These are phyloP conservation scores for Microchirus variegatus DNA, from an alignment of 2,797 vertebrate species.

Conservation along the genomic window DNA sequence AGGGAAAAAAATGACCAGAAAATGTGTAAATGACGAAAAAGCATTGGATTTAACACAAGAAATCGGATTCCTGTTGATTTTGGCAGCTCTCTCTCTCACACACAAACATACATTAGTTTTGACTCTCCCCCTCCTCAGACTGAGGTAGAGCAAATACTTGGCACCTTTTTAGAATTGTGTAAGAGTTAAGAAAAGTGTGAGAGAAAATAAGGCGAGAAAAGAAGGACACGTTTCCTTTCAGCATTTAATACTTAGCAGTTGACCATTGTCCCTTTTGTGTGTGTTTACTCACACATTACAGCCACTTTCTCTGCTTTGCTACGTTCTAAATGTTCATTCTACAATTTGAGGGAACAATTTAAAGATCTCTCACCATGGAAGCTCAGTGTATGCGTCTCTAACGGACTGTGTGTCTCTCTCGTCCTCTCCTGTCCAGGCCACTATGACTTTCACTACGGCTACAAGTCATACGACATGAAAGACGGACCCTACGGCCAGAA, in stretches of 20 bases:
- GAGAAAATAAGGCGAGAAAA: background rate
- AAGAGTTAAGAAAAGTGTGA: background rate
- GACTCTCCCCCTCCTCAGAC: background rate
- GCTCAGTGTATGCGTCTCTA: too few species aligned
- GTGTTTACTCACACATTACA: too few species aligned
- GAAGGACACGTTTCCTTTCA: too few species aligned
- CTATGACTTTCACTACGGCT: conserved; percentile 93
- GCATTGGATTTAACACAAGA: conserved; percentile 25
- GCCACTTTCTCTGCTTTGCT: too few species aligned
- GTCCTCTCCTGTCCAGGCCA: conserved; percentile 81
- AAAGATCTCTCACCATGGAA: too few species aligned
- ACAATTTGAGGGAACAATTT: too few species aligned
- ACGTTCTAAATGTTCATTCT: too few species aligned
- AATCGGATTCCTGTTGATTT: conserved; percentile 49
- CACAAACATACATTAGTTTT: too few species aligned
- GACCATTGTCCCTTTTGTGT: too few species aligned
- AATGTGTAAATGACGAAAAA: conserved; percentile 15
- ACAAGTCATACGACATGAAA: conserved; percentile 89
- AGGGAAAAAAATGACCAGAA: too few species aligned
- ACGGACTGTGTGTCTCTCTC: too few species aligned
- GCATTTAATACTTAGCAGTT: too few species aligned
- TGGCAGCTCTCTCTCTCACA: conserved; percentile 31
- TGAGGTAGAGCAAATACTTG: background rate
- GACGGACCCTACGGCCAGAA: conserved; percentile 89
- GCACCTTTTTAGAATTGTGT: background rate